phyloP scores from a whole-genome alignment of 2,113 vertebrate species.

The Coracopsis vasa region DNA sequence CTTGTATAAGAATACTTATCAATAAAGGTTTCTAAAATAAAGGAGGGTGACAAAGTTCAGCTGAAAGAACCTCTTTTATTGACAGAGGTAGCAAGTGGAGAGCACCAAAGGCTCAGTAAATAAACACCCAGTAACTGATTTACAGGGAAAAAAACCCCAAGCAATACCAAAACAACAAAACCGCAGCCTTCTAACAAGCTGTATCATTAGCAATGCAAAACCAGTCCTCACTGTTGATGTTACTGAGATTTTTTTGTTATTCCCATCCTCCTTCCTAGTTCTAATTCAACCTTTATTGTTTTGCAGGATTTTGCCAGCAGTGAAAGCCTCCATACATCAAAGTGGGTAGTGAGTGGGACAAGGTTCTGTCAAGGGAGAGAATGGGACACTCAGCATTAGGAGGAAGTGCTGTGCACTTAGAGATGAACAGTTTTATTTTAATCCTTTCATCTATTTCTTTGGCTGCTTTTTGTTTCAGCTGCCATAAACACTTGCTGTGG shows the following conservation, averaged over 20 bases:
- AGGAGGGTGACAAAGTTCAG: not conserved
- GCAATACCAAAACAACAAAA: not conserved
- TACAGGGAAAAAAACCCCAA: not conserved
- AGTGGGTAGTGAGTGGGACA: not conserved
- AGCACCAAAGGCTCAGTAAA: not conserved
- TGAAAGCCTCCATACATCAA: conserved; percentile 36
- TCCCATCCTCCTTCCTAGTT: not conserved
- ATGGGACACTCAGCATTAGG: not conserved
- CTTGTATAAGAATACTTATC: not conserved
- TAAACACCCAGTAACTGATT: not conserved
- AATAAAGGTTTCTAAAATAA: not conserved
- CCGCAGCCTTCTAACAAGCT: not conserved
- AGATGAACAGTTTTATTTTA: conserved; percentile 55
- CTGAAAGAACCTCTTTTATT: not conserved
- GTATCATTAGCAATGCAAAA: conserved; percentile 15
- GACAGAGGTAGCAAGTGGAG: not conserved
- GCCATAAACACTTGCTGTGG: conserved; percentile 48
- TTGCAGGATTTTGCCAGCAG: not conserved
- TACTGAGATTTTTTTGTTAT: not conserved
- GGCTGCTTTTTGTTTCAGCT: conserved; percentile 51
- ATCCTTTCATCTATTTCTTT: conserved; percentile 58
- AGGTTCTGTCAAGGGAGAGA: conserved; percentile 16
- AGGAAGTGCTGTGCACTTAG: conserved; percentile 16
- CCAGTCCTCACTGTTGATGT: not conserved
- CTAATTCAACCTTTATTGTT: conserved; percentile 37